A percentile compares a stretch with the other conserved stretches of the same genome.
Conservation (phyloP, 2,113 vertebrate species). For the Dascyllus trimaculatus region DNA sequence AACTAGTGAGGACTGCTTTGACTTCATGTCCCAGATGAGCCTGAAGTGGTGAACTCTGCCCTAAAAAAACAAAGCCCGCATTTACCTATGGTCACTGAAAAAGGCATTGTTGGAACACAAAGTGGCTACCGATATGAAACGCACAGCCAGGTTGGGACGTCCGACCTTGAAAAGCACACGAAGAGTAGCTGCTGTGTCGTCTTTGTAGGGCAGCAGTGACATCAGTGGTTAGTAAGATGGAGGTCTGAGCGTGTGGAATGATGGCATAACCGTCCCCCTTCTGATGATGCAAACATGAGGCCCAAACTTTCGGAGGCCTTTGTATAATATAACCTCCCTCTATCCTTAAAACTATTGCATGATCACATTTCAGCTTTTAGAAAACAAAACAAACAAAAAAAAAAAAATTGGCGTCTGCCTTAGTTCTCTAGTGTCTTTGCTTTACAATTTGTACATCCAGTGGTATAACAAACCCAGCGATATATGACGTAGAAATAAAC, state of each 20-base stretch:
- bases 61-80: conserved; percentile 3
- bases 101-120: conserved; percentile 41
- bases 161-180: conserved; percentile 21
- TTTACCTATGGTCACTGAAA: conserved; percentile 15
- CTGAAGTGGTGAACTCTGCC: conserved; percentile 44
- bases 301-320: conserved; percentile 45
- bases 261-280: conserved; percentile 47
- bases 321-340: conserved; percentile 56
- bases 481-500: conserved; percentile 60
- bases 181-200: conserved; percentile 27
- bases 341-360: conserved; percentile 74
- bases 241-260: neutral
- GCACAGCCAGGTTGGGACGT: conserved; percentile 3
- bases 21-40: conserved; percentile 47
- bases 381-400: conserved; percentile 58
- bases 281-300: conserved; percentile 72
- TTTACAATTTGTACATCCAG: conserved; percentile 87
- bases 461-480: conserved; percentile 83
- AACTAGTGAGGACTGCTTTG: conserved; percentile 58
- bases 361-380: conserved; percentile 77
- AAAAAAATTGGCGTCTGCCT: conserved; percentile 61
- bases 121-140: conserved; percentile 54
- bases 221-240: conserved; percentile 7
- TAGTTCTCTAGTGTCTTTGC: conserved; percentile 78
- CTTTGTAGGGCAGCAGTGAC: conserved; percentile 43